Conservation (phyloP, 2,113 vertebrate species). For the Thamnophis sirtalis region DNA sequence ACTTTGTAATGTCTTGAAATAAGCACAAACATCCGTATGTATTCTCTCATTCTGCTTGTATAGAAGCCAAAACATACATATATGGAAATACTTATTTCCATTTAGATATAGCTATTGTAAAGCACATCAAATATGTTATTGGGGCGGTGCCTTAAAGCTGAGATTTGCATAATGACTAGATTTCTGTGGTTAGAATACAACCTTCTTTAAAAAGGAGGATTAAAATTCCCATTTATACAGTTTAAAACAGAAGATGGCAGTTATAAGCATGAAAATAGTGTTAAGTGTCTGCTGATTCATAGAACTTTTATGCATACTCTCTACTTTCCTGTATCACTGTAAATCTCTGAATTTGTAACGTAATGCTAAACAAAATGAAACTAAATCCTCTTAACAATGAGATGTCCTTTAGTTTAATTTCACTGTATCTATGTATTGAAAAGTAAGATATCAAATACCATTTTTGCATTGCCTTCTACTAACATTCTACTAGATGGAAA, state of each 20-base stretch:
- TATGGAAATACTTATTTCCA: not conserved
- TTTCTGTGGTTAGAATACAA: not conserved
- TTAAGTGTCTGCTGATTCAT: conserved; percentile 56
- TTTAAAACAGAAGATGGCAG: conserved; percentile 30
- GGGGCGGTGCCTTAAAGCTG: not conserved
- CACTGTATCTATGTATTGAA: not conserved
- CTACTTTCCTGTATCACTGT: conserved; percentile 64
- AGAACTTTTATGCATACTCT: conserved; percentile 42
- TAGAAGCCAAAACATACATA: not conserved
- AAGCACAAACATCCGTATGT: not conserved
- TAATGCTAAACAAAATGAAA: conserved; percentile 66
- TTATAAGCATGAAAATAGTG: conserved; percentile 58
- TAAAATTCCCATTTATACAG: conserved; percentile 58
- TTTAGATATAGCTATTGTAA: not conserved
- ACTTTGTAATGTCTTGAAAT: not conserved
- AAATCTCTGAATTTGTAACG: conserved; percentile 66
- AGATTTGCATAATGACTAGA: not conserved
- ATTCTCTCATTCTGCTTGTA: not conserved
- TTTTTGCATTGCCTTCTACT: conserved; percentile 9
- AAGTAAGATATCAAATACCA: not conserved
- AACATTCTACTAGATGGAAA: conserved; percentile 13
- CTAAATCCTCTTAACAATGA: conserved; percentile 43
- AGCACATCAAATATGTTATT: not conserved
- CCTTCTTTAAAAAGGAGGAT: not conserved
- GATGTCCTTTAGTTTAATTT: conserved; percentile 29